Conservation (phyloP, 2,888 invertebrate species). For the Sialis fuliginosa region DNA sequence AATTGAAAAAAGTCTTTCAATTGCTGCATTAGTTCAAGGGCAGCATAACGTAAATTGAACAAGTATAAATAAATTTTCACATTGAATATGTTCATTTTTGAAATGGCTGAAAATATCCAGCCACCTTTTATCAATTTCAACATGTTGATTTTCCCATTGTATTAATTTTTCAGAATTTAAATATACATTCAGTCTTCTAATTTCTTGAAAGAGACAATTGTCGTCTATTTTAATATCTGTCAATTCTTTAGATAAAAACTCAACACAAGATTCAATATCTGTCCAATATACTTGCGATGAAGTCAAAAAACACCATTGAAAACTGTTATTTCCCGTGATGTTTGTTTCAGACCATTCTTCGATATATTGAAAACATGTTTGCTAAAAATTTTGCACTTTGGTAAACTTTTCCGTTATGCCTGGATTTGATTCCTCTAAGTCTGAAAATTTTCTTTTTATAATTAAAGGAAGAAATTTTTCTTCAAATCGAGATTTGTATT, state of each 20-base stretch:
- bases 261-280: background rate
- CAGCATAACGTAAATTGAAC: too few species aligned
- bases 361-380: constrained; percentile 8
- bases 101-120: constrained; percentile 10
- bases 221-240: background rate
- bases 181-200: constrained; percentile 9
- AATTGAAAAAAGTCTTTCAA: constrained; percentile 7
- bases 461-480: constrained; percentile 8
- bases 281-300: background rate
- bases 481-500: constrained; percentile 11
- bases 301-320: constrained; percentile 7
- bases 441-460: constrained; percentile 6
- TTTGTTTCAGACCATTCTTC: constrained; percentile 6
- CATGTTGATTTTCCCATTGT: constrained; percentile 11
- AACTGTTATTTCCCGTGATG: constrained; percentile 3
- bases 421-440: constrained; percentile 6
- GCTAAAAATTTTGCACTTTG: constrained; percentile 8
- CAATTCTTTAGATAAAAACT: background rate
- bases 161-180: constrained; percentile 9
- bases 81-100: constrained; percentile 11
- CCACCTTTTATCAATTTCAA: constrained; percentile 11
- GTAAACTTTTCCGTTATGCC: constrained; percentile 6
- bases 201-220: constrained; percentile 2
- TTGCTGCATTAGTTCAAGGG: constrained; percentile 9
- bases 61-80: constrained; percentile 12